Evolutionary conservation across 2,888 invertebrate species (phyloP), one percentile per base, ranked within the genome.

Genomic region (Melanotus villosus): DNA sequence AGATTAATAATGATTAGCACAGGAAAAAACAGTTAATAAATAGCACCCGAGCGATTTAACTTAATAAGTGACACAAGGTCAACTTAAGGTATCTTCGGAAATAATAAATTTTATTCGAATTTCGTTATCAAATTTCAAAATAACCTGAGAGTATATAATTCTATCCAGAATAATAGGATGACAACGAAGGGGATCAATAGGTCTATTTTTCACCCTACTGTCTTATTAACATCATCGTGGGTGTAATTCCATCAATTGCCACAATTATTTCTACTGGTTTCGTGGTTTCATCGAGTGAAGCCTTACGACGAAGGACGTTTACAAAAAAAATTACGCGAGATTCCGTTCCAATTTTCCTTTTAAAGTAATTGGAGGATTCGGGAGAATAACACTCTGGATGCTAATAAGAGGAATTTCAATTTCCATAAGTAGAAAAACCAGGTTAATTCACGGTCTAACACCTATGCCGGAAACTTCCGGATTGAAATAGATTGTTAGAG

Each of bases 231-330:
- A 54, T 26, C 30, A 52, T 52, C 41, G 56, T 60, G 62, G 62
- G 62, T 62, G 62, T 62, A 60, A 56, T 67, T 67, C 30, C 36
- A 67, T 64, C 68, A 68, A 64, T 64, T 52, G 64, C 32, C 21
- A 21, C 64, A 64, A 68, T 62, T 62, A 68, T 56, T 60, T 58
- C 52, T 38, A 38, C 23, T 30, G 62, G 47, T 58, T 65, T 66
- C 60, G 41, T 30, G 62, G 47, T 58, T 65, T 66, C 60, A 54
- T 60, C 47, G 16, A 67, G 54, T 57, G 64, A 68, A 63, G 26
- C 68, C 68, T 50, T 58, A 68, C 19, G n/a, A n/a, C n/a, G 21
- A 52, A 50, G 43, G 23, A 16, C 32, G 23, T 58, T 36, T 50
- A 62, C 23, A 59, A 66, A 66, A n/a, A n/a, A 66, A 66, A 26